phyloP scores from a whole-genome alignment of 1,140 invertebrate species.

The Planococcus citri region DNA sequence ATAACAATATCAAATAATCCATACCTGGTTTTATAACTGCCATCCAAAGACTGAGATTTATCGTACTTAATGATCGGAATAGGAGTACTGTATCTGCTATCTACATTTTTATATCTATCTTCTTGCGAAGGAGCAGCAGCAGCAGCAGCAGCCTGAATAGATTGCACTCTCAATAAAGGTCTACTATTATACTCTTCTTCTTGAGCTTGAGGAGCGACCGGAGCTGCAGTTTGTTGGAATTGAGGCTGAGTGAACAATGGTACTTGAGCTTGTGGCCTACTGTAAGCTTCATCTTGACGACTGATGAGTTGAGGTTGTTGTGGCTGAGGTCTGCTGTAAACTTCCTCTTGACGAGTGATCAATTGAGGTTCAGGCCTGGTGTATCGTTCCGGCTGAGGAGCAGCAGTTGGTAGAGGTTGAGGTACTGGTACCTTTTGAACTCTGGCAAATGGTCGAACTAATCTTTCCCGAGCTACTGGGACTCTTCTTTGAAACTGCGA shows the following conservation, averaged over 20 bases:
- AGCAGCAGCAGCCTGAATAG: not conserved
- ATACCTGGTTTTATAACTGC: conserved; percentile 28
- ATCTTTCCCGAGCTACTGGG: not conserved
- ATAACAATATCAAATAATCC: too few relatives aligned
- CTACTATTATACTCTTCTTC: conserved; percentile 10
- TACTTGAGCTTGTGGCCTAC: not conserved
- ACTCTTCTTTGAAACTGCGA: not conserved
- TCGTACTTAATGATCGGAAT: not conserved
- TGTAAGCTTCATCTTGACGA: conserved; percentile 22
- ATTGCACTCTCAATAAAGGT: not conserved
- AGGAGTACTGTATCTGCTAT: not conserved
- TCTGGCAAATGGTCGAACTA: not conserved
- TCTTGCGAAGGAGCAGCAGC: not conserved
- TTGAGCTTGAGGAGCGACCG: not conserved
- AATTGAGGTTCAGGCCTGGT: not conserved
- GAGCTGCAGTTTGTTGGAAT: not conserved
- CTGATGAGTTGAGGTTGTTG: not conserved
- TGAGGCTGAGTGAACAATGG: not conserved
- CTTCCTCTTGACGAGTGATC: not conserved
- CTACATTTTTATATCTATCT: not conserved
- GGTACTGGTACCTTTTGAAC: not conserved
- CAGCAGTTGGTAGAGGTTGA: not conserved
- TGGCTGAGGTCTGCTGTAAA: not conserved
- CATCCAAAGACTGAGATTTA: conserved; percentile 25
- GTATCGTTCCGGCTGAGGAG: not conserved